Conservation (phyloP, 2,113 vertebrate species). For the Pomatostomus ruficeps region DNA sequence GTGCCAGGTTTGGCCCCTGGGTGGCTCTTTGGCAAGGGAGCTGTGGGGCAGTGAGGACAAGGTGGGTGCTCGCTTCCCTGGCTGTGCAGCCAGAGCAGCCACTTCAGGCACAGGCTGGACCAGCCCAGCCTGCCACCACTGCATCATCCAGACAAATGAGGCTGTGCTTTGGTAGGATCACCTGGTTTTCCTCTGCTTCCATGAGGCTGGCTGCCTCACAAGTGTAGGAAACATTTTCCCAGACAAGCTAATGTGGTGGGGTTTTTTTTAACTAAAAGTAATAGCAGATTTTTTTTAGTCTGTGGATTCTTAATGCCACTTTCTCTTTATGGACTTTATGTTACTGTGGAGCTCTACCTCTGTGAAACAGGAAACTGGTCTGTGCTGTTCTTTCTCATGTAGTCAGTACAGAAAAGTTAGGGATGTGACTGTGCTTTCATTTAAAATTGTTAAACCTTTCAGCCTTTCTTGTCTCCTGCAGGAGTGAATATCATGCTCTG, state of each 20-base stretch:
- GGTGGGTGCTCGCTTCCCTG: rapidly evolving
- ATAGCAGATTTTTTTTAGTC: background rate
- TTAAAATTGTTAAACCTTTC: background rate
- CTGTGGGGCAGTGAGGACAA: rapidly evolving
- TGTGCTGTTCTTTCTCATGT: background rate
- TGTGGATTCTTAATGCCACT: background rate
- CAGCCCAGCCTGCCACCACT: background rate
- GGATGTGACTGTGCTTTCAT: background rate
- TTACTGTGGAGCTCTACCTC: background rate
- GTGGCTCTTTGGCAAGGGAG: rapidly evolving
- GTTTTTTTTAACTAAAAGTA: background rate
- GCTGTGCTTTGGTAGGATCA: background rate
- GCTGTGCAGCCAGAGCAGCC: background rate
- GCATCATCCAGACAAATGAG: background rate
- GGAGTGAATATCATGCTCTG: background rate
- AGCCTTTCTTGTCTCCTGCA: background rate
- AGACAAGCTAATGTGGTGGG: background rate
- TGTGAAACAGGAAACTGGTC: background rate
- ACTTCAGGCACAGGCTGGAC: rapidly evolving
- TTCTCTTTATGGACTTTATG: background rate
- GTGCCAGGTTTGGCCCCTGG: rapidly evolving
- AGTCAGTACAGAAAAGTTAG: background rate
- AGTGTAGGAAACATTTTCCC: background rate
- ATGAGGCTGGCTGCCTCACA: background rate
- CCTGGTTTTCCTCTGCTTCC: background rate